phyloP scores from a whole-genome alignment of 2,797 vertebrate species.

The Helostoma temminkii region DNA sequence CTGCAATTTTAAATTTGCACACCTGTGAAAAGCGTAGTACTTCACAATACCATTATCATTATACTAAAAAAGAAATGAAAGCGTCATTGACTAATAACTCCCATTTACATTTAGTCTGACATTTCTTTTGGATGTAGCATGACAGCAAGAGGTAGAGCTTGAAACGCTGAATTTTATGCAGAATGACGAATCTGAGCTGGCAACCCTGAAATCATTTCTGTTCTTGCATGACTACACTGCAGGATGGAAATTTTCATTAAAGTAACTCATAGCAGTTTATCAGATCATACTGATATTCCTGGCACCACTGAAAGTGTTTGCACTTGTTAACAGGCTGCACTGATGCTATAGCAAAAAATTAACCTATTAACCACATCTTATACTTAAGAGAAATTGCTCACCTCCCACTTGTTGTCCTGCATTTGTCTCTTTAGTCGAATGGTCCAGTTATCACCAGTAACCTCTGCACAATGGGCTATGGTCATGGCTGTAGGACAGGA shows the following conservation, averaged over 20 bases:
- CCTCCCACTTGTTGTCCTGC: conserved; percentile 93
- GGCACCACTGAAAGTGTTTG: conserved; percentile 6
- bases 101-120: conserved; percentile 54
- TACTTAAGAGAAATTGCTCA: conserved; percentile 66
- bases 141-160: conserved; percentile 51
- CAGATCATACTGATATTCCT: conserved; percentile 41
- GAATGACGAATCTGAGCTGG: conserved; percentile 64
- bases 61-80: conserved; percentile 26
- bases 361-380: conserved; percentile 5
- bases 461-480: conserved; percentile 91
- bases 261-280: conserved; percentile 48
- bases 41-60: conserved; percentile 48
- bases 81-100: conserved; percentile 47
- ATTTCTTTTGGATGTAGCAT: conserved; percentile 52
- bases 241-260: conserved; percentile 56
- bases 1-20: conserved; percentile 15
- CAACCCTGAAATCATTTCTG: conserved; percentile 66
- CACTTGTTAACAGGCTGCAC: conserved; percentile 20
- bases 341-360: not conserved
- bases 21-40: conserved; percentile 4
- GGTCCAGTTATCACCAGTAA: conserved; percentile 88
- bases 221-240: conserved; percentile 50
- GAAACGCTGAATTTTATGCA: conserved; percentile 53
- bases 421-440: conserved; percentile 89
- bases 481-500: conserved; percentile 91